Conservation (phyloP, 2,888 invertebrate species). For the Agrilus biguttatus region DNA sequence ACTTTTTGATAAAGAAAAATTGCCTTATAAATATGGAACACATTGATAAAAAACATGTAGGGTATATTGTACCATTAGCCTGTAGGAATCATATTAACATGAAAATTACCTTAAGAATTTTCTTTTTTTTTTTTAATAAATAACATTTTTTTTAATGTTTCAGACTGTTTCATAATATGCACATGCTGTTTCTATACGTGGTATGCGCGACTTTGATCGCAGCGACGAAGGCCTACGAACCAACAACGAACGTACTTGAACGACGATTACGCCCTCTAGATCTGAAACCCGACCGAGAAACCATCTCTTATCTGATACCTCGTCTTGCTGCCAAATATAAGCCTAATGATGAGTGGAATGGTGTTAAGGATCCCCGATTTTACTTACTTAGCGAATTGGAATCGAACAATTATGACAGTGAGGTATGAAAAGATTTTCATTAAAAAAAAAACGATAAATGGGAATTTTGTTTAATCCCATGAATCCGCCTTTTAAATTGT, state of each 20-base stretch:
- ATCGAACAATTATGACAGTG: conserved; percentile 22
- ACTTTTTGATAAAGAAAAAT: too few relatives aligned
- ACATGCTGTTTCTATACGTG: conserved; percentile 24
- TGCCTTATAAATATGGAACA: too few relatives aligned
- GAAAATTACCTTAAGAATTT: too few relatives aligned
- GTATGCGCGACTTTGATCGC: conserved; percentile 25
- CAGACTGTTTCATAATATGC: conserved; percentile 19
- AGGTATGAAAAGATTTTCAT: conserved; percentile 13
- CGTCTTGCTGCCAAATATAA: conserved; percentile 39
- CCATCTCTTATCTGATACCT: conserved; percentile 35
- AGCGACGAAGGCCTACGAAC: conserved; percentile 20
- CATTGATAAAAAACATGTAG: too few relatives aligned
- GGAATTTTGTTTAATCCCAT: too few relatives aligned
- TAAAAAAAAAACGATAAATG: background rate
- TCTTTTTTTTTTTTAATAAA: background rate
- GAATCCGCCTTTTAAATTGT: too few relatives aligned
- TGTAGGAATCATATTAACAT: too few relatives aligned
- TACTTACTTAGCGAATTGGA: conserved; percentile 30
- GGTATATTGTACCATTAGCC: too few relatives aligned
- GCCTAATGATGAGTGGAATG: conserved; percentile 24
- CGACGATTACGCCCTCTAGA: conserved; percentile 22
- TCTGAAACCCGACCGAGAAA: conserved; percentile 27
- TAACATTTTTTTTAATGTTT: conserved; percentile 2
- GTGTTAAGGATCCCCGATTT: conserved; percentile 28
- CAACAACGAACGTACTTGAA: conserved; percentile 15